Evolutionary conservation across 2,797 vertebrate genomes (phyloP), one percentile per base, ranked within the genome.

Genomic region (Triplophysa yarkandensis): DNA sequence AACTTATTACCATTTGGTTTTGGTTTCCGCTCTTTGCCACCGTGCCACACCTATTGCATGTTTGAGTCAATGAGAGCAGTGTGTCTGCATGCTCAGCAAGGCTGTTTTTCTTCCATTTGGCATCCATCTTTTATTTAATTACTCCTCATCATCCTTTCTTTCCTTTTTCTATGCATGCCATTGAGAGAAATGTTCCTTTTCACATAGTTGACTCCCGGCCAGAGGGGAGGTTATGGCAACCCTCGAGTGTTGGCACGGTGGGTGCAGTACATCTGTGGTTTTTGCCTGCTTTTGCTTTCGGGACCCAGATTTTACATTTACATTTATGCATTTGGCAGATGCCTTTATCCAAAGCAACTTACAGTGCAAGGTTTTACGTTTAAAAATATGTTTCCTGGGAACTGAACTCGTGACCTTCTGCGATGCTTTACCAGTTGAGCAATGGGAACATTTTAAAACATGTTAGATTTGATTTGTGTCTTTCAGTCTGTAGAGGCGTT

Each of bases 21-120:
- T 88, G 85, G 88, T 90, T 92, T 91, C 88, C 65, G 41, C 74
- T 78, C 84, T 81, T 82, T 87, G 88, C 89, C 88, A 85, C 87
- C 69, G 85, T 86, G 86, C 89, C 90, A 91, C 90, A 92, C 90
- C 91, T 91, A 90, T 84, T 77, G 86, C 76, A 87, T 88, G 86
- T 80, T 76, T 86, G 83, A 86, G 85, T 91, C 88, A 91, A 91
- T 91, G 86, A 90, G 84, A 86, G 76, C 87, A 89, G 88, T 89
- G 87, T 91, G 85, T 84, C 89, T 86, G 82, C 80, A 73, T 83
- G 81, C 77, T 81, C 83, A 85, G 36, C 68, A 43, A 46, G 13
- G 57, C n/a, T 50, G 79, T 79, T 46, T 30, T 68, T 43, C 32
- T 27, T 16, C 30, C 58, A 65, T 69, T 77, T 76, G 61, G 63